Conservation (phyloP, 2,797 vertebrate species). For the Eulemur albifrons region DNA sequence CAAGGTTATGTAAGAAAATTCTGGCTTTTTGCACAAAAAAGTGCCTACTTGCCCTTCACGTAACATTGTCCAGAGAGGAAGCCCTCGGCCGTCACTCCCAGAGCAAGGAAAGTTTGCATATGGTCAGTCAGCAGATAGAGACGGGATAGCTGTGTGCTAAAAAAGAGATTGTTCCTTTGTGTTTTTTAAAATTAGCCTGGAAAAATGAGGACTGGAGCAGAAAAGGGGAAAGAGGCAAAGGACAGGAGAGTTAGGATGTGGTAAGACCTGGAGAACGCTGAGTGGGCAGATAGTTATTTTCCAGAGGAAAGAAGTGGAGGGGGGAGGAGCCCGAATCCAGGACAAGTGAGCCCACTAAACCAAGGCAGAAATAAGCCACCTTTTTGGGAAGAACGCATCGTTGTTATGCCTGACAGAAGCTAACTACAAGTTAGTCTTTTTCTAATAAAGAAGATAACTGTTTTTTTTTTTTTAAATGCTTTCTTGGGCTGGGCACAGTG, state of each 20-base stretch:
- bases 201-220: background rate
- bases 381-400: background rate
- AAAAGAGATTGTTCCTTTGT: background rate
- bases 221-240: background rate
- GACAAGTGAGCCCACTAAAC: background rate
- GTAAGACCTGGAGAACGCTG: background rate
- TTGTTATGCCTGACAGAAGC: background rate
- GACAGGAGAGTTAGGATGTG: too few relatives aligned
- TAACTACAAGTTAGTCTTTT: background rate
- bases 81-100: background rate
- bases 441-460: background rate
- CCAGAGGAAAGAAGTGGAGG: background rate
- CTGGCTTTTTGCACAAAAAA: background rate
- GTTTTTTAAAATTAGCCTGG: conserved; percentile 39
- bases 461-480: background rate
- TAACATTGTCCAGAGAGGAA: background rate
- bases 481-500: background rate
- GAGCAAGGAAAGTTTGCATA: conserved; percentile 13
- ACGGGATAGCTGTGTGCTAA: conserved; percentile 24
- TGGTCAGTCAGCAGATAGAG: conserved; percentile 57
- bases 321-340: background rate
- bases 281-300: background rate
- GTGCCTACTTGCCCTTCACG: background rate
- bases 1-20: conserved; percentile 4
- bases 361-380: background rate